A percentile compares a stretch with the other conserved stretches of the same genome.
These are phyloP conservation scores for Eilema sororculum DNA, from an alignment of 2,888 invertebrate genomes.

Conservation along the genomic window DNA sequence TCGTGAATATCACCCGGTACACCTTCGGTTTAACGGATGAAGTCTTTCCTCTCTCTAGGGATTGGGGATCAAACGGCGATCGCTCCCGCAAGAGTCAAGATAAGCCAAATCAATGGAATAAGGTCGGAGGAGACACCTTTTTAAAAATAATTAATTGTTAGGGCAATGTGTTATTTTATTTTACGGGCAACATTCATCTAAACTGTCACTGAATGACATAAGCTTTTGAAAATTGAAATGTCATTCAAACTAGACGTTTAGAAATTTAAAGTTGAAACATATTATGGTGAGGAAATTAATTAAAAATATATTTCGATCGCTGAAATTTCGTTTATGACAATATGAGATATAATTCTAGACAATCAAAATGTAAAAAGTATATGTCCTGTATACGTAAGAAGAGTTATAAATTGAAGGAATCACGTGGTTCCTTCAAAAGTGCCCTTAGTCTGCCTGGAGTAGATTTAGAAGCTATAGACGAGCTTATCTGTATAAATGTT, in stretches of 20 bases:
- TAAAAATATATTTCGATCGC: neutral
- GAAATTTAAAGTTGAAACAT: neutral
- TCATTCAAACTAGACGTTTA: neutral
- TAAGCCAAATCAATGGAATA: neutral
- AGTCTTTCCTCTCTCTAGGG: too few relatives aligned
- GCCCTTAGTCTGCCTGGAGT: neutral
- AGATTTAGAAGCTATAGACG: neutral
- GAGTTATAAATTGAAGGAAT: neutral
- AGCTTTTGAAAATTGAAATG: neutral
- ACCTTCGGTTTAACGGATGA: too few relatives aligned
- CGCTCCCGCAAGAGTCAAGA: neutral
- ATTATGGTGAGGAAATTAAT: neutral
- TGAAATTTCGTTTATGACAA: neutral
- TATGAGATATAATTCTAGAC: slow-evolving; percentile 1
- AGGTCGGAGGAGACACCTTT: neutral
- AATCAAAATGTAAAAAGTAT: slow-evolving; percentile 3
- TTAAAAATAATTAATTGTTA: neutral
- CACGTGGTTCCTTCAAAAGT: neutral
- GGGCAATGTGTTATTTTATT: neutral
- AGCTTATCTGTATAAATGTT: slow-evolving; percentile 4
- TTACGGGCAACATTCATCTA: neutral
- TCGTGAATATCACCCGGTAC: too few relatives aligned
- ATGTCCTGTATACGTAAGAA: neutral
- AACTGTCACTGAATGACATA: neutral
- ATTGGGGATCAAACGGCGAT: too few relatives aligned